phyloP scores from a whole-genome alignment of 1,140 invertebrate species.

The Cydia fagiglandana region DNA sequence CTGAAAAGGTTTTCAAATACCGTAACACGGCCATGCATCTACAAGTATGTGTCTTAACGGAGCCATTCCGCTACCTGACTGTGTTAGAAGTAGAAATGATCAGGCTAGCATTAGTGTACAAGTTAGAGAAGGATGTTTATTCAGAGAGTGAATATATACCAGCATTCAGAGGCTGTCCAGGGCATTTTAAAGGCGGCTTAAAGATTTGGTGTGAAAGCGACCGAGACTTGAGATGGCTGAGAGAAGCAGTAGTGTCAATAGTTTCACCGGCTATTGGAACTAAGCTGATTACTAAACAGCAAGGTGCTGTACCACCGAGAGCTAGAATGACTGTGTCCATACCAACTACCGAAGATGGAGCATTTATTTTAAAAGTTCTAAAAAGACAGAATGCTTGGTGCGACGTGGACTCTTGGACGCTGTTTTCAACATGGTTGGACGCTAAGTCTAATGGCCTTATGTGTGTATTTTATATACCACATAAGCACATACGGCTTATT shows the following conservation, averaged over 20 bases:
- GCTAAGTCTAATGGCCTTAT: background rate
- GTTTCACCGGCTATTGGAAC: background rate
- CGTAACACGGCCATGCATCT: background rate
- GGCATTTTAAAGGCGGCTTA: background rate
- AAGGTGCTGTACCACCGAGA: background rate
- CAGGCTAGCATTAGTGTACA: background rate
- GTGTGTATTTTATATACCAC: constrained; percentile 18
- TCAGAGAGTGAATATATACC: constrained; percentile 8
- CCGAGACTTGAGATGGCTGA: constrained; percentile 5
- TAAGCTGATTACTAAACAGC: background rate
- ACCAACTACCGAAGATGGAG: constrained; percentile 3
- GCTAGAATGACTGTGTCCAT: background rate
- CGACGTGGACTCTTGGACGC: background rate
- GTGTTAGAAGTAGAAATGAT: constrained; percentile 5
- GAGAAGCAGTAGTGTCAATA: background rate
- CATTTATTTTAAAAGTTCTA: background rate
- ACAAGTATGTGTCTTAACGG: background rate
- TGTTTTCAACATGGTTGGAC: background rate
- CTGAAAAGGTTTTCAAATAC: background rate
- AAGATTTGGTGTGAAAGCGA: constrained; percentile 18
- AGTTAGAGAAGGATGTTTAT: background rate
- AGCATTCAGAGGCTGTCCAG: background rate
- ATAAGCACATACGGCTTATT: background rate
- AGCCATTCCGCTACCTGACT: constrained; percentile 5
- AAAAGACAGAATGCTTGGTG: constrained; percentile 18